Base-by-base conservation (phyloP, 2,888 invertebrate species). In the Ashinkailepas kermadecensis region DNA sequence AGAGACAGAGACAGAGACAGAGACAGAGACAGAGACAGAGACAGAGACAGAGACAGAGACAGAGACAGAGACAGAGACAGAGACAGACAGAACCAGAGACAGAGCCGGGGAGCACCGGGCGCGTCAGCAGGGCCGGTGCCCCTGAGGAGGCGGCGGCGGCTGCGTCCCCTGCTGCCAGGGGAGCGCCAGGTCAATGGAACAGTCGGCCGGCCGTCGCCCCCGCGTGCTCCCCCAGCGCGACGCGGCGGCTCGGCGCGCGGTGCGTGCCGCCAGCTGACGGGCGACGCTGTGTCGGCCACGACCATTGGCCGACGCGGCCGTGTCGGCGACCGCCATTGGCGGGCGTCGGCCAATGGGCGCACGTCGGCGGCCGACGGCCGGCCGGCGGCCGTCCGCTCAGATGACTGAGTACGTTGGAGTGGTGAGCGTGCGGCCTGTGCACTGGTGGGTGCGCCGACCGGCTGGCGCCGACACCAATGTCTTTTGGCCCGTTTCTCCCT, bases 171-270 rank as follows among this genome's bases (percentile, higher is more conserved):
- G 65, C 65, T n/a, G 65, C 3, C 65, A 23, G 65, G 65, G 65
- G 65, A 65, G n/a, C 70, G 39, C 70, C 70, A 39, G 70, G 70
- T 70, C 70, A 70, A 70, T 70, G 70, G 70, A 25, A 70, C 39
- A 70, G 70, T 13, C 39, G 39, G 13, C 25, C 70, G 70, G 70
- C 39, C 70, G 70, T 70, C 39, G 70, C 70, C 70, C 39, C 70
- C 70, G 11, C 23, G 23, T 23, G n/a, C n/a, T 18, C 21, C 64
- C 21, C 39, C 39, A n/a, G 21, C 21, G 67, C 67, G 23, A 1
- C 39, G 67, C 23, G n/a, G n/a, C 23, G 4, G 39, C 39, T 39
- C 39, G 39, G 1, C n/a, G 65, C 12, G n/a, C 1, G 23, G 18
- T 10, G 23, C 65, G 39, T 23, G 65, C 23, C 67, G 23, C 23